A percentile compares a stretch with the other conserved stretches of the same genome.
These are phyloP conservation scores for Chaenodraco wilsoni DNA, from an alignment of 2,797 vertebrate genomes.

Conservation along the genomic window DNA sequence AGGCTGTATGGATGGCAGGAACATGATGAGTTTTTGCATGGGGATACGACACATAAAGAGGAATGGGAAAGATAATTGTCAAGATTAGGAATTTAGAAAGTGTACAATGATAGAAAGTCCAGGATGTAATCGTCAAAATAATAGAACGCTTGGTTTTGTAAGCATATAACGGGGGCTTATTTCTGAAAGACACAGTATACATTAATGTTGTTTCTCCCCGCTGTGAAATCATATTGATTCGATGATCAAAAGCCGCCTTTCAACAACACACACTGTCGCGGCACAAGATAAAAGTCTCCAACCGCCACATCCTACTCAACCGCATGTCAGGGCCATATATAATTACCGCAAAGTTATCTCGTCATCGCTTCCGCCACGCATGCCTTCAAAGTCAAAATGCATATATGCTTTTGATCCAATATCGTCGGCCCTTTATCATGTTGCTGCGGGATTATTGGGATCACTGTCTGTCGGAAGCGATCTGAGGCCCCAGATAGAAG, in stretches of 20 bases:
- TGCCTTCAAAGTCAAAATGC: constrained; percentile 72
- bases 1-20: constrained; percentile 11
- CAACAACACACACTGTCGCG: too few relatives aligned
- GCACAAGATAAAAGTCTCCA: constrained; percentile 14
- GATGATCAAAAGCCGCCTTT: neutral
- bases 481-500: constrained; percentile 75
- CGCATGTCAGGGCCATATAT: constrained; percentile 49
- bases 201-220: neutral
- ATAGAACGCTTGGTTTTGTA: neutral
- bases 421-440: constrained; percentile 71
- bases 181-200: too few relatives aligned
- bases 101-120: neutral
- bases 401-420: constrained; percentile 76
- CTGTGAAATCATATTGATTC: neutral
- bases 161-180: neutral
- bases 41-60: neutral
- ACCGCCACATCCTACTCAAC: constrained; percentile 39
- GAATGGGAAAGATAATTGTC: constrained; percentile 6
- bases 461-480: constrained; percentile 81
- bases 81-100: constrained; percentile 5
- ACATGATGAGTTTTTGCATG: constrained; percentile 22
- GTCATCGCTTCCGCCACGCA: constrained; percentile 41
- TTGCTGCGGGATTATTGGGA: constrained; percentile 76
- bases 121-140: neutral
- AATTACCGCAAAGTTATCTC: constrained; percentile 67